Conservation (phyloP, 2,113 vertebrate species). For the Etheostoma spectabile region DNA sequence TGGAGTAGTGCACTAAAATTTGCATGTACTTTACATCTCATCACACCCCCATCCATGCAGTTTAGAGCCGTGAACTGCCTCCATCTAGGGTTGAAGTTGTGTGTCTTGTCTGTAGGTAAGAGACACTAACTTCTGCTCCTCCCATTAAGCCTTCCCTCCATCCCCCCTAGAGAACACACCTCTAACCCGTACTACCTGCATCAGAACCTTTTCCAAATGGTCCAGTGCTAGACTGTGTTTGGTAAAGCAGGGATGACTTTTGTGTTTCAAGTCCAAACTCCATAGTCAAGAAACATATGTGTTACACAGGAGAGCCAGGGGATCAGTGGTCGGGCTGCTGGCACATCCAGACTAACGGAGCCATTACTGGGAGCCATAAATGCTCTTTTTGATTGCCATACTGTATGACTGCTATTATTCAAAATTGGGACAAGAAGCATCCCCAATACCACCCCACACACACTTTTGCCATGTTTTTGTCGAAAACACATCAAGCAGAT, state of each 20-base stretch:
- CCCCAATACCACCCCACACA: no score
- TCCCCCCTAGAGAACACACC: constrained; percentile 6
- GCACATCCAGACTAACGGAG: background rate
- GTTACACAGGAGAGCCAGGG: background rate
- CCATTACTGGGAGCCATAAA: background rate
- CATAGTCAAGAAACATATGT: background rate
- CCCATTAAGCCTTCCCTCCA: constrained; percentile 29
- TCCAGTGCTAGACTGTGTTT: background rate
- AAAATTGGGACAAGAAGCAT: no score
- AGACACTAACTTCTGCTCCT: constrained; percentile 1
- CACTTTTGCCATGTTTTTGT: no score
- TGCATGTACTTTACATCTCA: constrained; percentile 72
- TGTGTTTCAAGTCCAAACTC: background rate
- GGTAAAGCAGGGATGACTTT: background rate
- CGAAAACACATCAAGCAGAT: no score
- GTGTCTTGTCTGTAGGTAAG: constrained; percentile 17
- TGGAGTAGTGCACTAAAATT: constrained; percentile 58
- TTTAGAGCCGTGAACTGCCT: constrained; percentile 21
- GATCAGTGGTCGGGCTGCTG: constrained; percentile 17
- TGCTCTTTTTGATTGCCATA: constrained; percentile 1
- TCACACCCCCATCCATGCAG: constrained; percentile 42
- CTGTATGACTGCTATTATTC: background rate
- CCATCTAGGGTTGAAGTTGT: constrained; percentile 26
- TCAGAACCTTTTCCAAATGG: background rate
- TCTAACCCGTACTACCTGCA: background rate